Conservation (phyloP, 2,113 vertebrate species). For the Rhadina sibilatrix region DNA sequence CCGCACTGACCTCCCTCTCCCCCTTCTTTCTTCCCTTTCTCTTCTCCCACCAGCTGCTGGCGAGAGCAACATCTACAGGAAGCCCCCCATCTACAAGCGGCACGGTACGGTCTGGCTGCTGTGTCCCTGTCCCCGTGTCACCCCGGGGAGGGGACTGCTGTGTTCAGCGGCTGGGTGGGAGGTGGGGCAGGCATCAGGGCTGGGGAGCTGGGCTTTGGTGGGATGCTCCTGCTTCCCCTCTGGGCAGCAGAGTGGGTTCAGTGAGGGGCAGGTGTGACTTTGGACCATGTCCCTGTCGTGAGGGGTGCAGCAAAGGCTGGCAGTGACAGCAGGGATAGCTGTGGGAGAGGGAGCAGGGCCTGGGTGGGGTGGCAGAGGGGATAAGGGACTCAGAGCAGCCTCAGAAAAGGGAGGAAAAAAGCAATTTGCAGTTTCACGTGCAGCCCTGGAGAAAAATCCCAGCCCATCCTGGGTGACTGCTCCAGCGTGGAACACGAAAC, state of each 20-base stretch:
- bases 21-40: slow-evolving; percentile 3
- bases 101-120: slow-evolving; percentile 78
- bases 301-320: not conserved
- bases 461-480: not conserved
- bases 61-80: slow-evolving; percentile 98
- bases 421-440: not conserved
- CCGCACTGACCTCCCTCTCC: slow-evolving; percentile 39
- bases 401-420: not conserved
- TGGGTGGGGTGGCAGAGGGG: not conserved
- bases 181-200: fast-evolving
- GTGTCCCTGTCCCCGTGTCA: not conserved
- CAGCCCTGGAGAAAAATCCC: not conserved
- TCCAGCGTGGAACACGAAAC: not conserved
- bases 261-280: not conserved
- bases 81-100: slow-evolving; percentile 97
- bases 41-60: slow-evolving; percentile 83
- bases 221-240: not conserved
- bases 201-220: not conserved
- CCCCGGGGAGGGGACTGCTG: not conserved
- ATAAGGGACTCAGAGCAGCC: not conserved
- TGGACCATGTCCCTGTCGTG: fast-evolving
- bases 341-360: not conserved
- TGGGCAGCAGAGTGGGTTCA: not conserved
- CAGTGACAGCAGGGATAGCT: fast-evolving
- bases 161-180: not conserved